These are phyloP conservation scores for Fregetta grallaria DNA, from an alignment of 2,113 vertebrate species.

Conservation along the genomic window DNA sequence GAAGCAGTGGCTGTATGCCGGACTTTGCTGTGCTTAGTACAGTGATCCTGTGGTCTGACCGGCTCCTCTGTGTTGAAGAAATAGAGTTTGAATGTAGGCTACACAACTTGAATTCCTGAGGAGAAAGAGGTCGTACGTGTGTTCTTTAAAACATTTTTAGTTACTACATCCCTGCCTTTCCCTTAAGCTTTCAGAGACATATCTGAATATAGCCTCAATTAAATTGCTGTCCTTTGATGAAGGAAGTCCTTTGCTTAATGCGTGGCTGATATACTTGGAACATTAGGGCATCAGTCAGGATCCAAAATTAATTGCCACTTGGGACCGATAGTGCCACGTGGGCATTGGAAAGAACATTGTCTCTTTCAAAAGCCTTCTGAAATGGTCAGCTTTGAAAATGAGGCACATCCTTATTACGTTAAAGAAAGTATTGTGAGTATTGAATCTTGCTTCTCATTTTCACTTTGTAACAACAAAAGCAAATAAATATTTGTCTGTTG, in stretches of 20 bases:
- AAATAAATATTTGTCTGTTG: background rate
- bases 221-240: conserved; percentile 40
- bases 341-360: background rate
- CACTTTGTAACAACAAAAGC: background rate
- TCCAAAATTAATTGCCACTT: conserved; percentile 49
- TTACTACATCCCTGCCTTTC: background rate
- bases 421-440: background rate
- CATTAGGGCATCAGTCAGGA: background rate
- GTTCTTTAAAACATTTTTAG: conserved; percentile 4
- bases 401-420: background rate
- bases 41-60: background rate
- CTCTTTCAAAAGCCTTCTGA: conserved; percentile 28
- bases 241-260: conserved; percentile 18
- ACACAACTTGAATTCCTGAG: background rate
- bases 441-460: background rate
- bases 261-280: background rate
- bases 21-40: background rate
- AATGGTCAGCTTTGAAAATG: background rate
- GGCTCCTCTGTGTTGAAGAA: background rate
- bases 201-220: conserved; percentile 45
- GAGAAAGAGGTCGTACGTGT: background rate
- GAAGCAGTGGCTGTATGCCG: accelerated
- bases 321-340: background rate
- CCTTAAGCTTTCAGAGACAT: conserved; percentile 7
- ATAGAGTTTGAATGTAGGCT: background rate